Conservation (phyloP, 2,113 vertebrate genomes). For the Hemicordylus capensis region DNA sequence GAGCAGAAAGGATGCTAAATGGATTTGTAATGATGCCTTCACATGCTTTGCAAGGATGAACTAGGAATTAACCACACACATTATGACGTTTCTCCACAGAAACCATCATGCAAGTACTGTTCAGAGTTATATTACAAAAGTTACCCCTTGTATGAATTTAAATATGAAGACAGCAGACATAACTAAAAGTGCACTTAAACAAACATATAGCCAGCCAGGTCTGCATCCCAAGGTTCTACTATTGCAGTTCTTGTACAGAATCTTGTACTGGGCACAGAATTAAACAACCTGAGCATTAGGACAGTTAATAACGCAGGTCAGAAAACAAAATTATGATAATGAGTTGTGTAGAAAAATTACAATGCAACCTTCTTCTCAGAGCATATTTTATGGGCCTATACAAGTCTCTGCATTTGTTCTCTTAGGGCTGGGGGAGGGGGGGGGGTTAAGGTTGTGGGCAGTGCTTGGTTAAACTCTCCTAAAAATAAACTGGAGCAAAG, state of each 20-base stretch:
- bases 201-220: not conserved
- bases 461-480: not conserved
- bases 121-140: not conserved
- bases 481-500: not conserved
- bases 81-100: constrained; percentile 5
- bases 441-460: too few species aligned
- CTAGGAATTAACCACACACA: constrained; percentile 23
- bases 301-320: not conserved
- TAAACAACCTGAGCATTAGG: not conserved
- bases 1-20: not conserved
- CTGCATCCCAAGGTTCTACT: not conserved
- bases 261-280: not conserved
- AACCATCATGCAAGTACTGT: not conserved
- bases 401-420: not conserved
- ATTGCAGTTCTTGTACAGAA: not conserved
- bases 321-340: too few species aligned
- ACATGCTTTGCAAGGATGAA: not conserved
- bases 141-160: rapidly evolving
- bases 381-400: not conserved
- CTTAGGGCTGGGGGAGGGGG: too few species aligned
- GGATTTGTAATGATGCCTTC: constrained; percentile 5
- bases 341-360: not conserved
- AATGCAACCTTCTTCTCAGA: not conserved
- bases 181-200: not conserved
- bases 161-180: constrained; percentile 18